Base-by-base conservation (phyloP, 2,888 invertebrate species). In the Thereva nobilitata region DNA sequence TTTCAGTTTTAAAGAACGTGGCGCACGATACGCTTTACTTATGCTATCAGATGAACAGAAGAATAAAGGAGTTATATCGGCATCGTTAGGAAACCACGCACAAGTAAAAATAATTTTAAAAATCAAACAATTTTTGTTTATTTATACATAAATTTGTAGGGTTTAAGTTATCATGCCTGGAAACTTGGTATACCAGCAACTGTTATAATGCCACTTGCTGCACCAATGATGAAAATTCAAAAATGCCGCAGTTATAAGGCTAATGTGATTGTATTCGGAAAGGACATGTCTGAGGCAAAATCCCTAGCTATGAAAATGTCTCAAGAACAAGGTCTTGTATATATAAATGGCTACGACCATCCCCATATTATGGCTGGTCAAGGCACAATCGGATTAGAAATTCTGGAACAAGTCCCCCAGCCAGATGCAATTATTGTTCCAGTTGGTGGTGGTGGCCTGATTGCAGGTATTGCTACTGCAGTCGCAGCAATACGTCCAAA, bases 281-380 rank as follows among this genome's bases (percentile, higher is more conserved):
- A 85, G 52, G 89, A 93, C 75, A 92, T 96, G 88, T 87, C 85
- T 47, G 93, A 94, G 79, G 92, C 95, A 0, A 95, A 92, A 78
- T 83, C 84, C 63, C 84, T 88, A 73, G 96, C 96, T 0, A 86
- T 94, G 84, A 84, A 82, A 71, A 80, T 94, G 70, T 88, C 90
- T 0, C 87, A 87, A 74, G 89, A 92, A 67, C 83, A 84, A 67
- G 86, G 86, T 1, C 82, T 90, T 64, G 85, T 88, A 34, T 97
- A 97, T 75, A 90, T 97, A 42, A 97, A 97, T 80, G 95, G 95
- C 2, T 97, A 96, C 76, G 97, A 97, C 79, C 95, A 97, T 79
- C 96, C 96, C 1, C 89, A 95, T 77, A 94, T 97, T 70, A 90
- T 97, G 85, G 93, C 96, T 0, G 97, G 97, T 0, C 96, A 96